phyloP scores from a whole-genome alignment of 2,888 invertebrate genomes.

The Pasiphila rectangulata region DNA sequence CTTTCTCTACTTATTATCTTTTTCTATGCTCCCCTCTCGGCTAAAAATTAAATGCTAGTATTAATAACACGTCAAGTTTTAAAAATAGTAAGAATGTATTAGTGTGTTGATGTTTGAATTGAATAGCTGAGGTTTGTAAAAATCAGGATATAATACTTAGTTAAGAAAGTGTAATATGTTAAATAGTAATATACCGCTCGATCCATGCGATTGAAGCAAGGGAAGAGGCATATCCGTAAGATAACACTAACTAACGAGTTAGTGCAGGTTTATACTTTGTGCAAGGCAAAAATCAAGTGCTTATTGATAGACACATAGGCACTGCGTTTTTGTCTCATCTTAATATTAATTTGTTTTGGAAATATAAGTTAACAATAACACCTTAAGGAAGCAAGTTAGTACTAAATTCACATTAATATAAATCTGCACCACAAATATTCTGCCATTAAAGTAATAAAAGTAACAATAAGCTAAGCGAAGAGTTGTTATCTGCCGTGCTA shows the following conservation, averaged over 20 bases:
- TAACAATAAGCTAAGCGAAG: conserved; percentile 75
- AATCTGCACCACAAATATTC: conserved; percentile 67
- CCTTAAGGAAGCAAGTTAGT: neutral
- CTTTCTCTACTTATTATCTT: conserved; percentile 63
- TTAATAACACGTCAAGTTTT: conserved; percentile 49
- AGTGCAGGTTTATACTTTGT: conserved; percentile 53
- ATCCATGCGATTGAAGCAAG: conserved; percentile 28
- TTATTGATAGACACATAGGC: no score
- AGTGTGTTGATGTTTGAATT: conserved; percentile 36
- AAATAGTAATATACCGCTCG: conserved; percentile 45
- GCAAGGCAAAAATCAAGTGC: neutral
- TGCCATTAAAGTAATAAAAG: conserved; percentile 55
- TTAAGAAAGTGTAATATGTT: conserved; percentile 50
- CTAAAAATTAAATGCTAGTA: conserved; percentile 76
- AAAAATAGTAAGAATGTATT: conserved; percentile 40
- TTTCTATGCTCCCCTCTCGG: conserved; percentile 76
- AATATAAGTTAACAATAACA: neutral
- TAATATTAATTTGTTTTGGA: neutral
- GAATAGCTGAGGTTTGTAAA: conserved; percentile 39
- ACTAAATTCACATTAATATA: conserved; percentile 36
- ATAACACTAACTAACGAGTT: conserved; percentile 24
- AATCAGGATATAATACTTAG: conserved; percentile 37
- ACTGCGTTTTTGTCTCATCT: no score
- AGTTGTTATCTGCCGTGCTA: conserved; percentile 69
- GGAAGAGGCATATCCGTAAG: conserved; percentile 38